Evolutionary conservation across 2,113 vertebrate genomes (phyloP), one percentile per base, ranked within the genome.

Genomic region (Felis catus): DNA sequence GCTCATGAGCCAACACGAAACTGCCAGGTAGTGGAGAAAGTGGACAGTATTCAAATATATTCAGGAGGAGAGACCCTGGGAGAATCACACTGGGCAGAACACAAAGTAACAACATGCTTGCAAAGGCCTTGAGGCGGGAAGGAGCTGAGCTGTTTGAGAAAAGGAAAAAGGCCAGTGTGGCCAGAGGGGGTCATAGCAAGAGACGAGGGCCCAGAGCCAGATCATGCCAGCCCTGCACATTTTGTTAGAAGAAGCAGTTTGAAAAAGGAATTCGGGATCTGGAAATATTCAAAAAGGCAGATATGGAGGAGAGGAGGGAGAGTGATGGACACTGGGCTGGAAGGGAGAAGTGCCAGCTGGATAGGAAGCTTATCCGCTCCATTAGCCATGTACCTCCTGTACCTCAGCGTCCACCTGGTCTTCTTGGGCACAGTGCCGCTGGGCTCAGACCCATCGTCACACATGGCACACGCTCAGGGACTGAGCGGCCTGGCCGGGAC

Each of bases 371-470:
- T 12, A 4, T 5, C 15, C 13, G 7, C 63, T 80, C 65, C 27
- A 0, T 29, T 19, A 25, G 61, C n/a, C 81, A 1, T 0, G 0
- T 0, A 0, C 4, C 45, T 82, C 48, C 55, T 48, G 15, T 45
- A 7, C 45, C 14, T 82, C 51, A 1, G 29, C 63, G 8, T 9
- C 86, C 18, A 7, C 71, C 31, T 68, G 51, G 58, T 36, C 63
- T 70, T 48, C 25, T 1, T 18, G 15, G 70, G 33, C 74, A 65
- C 31, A 45, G 27, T 15, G 5, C n/a, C 14, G 1, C 21, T n/a
- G 25, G 66, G 5, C 48, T 51, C 78, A 48, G 93, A 61, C 58
- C 14, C 0, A 0, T 14, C 5, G 2, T 3, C 39, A 88, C 8
- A n/a, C 15, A 8, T 7, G 2, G 58, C 31, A 7, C 15, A 3